Base-by-base conservation (phyloP, 2,888 invertebrate species). In the Eupelmus urozonus region DNA sequence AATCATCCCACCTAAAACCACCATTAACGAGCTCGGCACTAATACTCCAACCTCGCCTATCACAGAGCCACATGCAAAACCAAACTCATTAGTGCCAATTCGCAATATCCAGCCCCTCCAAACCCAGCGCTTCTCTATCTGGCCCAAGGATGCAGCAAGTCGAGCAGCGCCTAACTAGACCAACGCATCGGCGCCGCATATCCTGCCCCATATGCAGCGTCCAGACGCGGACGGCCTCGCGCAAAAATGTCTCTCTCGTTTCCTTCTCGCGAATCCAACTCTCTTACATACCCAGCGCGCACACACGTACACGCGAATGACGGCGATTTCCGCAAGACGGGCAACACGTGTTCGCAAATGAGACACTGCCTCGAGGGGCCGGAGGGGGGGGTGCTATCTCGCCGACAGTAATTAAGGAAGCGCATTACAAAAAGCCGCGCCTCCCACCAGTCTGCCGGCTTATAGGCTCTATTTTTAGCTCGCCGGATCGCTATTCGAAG, bases 161-260 rank as follows among this genome's bases (percentile, higher is more conserved):
- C n/a, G n/a, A n/a, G n/a, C n/a, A n/a, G n/a, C n/a, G n/a, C n/a
- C n/a, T 59, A 59, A 59, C 34, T 34, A 63, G 53, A 34, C 20
- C 66, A 53, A 53, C 18, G 65, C 23, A 49, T 2, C n/a, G 13
- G 49, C 27, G 16, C 29, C 7, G 16, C 40, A 16, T 67, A 55
- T 67, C 67, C 67, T 60, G 51, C 60, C 40, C 59, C 87, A 87
- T 85, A n/a, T n/a, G n/a, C n/a, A n/a, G 86, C 87, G 87, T 87
- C 85, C 84, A 86, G 87, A 87, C 87, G 81, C 81, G 23, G 53
- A 51, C 51, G 60, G 51, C n/a, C 29, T n/a, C n/a, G n/a, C n/a
- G 84, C 84, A 87, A 86, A 87, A 86, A 87, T 87, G 84, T 82
- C 79, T 78, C 81, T 76, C 78, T 67, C 53, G 20, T 20, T 20